phyloP scores from a whole-genome alignment of 2,113 vertebrate species.

The Galbula dea region DNA sequence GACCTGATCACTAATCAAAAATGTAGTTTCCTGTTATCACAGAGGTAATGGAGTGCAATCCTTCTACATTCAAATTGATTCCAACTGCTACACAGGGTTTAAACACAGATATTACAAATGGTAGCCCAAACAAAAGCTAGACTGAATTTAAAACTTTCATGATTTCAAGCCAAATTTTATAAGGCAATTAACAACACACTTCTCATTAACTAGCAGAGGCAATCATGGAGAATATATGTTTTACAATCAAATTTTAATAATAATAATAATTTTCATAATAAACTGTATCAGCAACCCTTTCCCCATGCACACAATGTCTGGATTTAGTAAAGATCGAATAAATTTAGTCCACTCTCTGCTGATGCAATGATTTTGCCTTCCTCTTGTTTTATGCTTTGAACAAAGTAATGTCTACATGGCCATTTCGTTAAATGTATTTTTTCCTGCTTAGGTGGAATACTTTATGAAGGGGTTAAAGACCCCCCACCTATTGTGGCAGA shows the following conservation, averaged over 20 bases:
- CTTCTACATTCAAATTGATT: background rate
- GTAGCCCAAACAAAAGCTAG: background rate
- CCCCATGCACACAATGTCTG: accelerated
- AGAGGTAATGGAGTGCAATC: background rate
- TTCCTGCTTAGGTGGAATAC: background rate
- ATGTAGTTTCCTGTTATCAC: background rate
- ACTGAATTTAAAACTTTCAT: background rate
- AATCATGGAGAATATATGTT: background rate
- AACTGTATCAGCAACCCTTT: background rate
- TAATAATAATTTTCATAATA: no score
- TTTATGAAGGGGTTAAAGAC: background rate
- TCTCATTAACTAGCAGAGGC: background rate
- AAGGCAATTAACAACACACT: background rate
- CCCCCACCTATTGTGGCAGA: background rate
- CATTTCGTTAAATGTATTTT: background rate
- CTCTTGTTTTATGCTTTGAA: background rate
- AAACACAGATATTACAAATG: background rate
- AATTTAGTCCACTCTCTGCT: background rate
- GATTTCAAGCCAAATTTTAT: background rate
- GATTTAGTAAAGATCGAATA: background rate
- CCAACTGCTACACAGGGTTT: background rate
- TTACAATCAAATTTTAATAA: background rate
- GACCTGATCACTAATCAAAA: background rate
- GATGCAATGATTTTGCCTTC: background rate
- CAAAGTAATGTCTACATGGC: background rate